These are phyloP conservation scores for Sarcophaga subvicina DNA, from an alignment of 2,888 invertebrate species.

Conservation along the genomic window DNA sequence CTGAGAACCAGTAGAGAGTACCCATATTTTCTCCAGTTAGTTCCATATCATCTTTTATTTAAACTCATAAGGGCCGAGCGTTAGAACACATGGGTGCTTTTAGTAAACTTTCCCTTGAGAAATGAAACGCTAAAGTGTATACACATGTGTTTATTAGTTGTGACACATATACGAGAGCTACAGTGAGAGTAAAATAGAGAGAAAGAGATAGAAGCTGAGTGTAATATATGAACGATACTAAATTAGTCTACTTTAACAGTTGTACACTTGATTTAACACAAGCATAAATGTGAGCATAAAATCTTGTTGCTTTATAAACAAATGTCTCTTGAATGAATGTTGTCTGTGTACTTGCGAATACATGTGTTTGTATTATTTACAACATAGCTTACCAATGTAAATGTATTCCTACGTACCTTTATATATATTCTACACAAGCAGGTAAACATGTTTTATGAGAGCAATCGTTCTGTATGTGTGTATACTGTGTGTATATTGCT, in stretches of 20 bases:
- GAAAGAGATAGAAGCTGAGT: background rate
- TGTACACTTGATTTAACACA: conserved; percentile 51
- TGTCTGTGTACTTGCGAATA: background rate
- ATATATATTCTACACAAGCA: background rate
- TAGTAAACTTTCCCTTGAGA: too few relatives aligned
- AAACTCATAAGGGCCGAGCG: too few relatives aligned
- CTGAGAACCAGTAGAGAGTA: too few relatives aligned
- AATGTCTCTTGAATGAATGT: background rate
- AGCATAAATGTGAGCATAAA: conserved; percentile 22
- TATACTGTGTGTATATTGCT: conserved; percentile 3
- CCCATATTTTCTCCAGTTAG: too few relatives aligned
- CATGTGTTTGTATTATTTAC: conserved; percentile 8
- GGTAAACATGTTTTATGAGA: background rate
- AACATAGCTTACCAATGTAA: conserved; percentile 23
- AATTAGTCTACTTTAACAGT: conserved; percentile 49
- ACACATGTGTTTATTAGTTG: too few relatives aligned
- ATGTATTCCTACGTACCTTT: background rate
- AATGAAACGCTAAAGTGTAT: too few relatives aligned
- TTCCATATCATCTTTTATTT: too few relatives aligned
- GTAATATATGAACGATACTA: conserved; percentile 38
- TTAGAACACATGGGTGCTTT: too few relatives aligned
- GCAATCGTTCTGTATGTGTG: too few relatives aligned
- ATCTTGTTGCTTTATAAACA: background rate
- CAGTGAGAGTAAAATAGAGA: too few relatives aligned
- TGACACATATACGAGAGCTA: too few relatives aligned